Evolutionary conservation across 2,113 vertebrate genomes (phyloP).

Genomic region (Malurus alboscapulatus): DNA sequence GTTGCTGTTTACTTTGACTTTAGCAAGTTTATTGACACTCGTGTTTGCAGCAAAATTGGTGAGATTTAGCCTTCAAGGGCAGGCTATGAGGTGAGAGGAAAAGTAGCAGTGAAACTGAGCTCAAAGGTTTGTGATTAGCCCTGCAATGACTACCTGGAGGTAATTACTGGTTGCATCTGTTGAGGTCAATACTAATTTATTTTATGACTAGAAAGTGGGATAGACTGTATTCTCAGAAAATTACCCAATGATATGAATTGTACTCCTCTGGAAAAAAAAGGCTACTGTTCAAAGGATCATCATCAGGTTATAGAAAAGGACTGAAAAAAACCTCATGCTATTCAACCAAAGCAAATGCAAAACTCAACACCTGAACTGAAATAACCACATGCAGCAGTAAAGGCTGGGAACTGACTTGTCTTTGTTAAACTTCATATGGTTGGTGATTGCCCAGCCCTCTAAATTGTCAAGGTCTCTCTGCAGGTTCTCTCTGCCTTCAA

Average conservation of each 20-base stretch:
- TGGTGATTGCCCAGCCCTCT: neutral
- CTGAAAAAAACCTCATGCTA: neutral
- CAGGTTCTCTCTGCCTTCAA: neutral
- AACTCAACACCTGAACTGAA: neutral
- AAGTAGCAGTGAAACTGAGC: neutral
- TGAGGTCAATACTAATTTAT: neutral
- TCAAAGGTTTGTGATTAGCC: neutral
- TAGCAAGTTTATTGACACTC: neutral
- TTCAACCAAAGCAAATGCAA: neutral
- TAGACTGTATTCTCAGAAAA: neutral
- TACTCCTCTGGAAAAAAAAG: neutral
- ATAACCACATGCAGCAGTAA: fast-evolving
- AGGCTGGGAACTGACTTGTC: neutral
- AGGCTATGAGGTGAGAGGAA: neutral
- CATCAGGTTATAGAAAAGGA: neutral
- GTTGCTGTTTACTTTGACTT: neutral
- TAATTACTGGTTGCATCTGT: neutral
- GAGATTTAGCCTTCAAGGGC: neutral
- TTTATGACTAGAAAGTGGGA: neutral
- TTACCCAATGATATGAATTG: neutral
- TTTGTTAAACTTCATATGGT: neutral
- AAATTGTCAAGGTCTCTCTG: fast-evolving
- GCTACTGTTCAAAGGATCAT: neutral
- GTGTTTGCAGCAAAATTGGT: neutral
- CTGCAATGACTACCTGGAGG: neutral